Evolutionary conservation across 2,797 vertebrate species (phyloP).

Genomic region (Dicrostonyx torquatus): DNA sequence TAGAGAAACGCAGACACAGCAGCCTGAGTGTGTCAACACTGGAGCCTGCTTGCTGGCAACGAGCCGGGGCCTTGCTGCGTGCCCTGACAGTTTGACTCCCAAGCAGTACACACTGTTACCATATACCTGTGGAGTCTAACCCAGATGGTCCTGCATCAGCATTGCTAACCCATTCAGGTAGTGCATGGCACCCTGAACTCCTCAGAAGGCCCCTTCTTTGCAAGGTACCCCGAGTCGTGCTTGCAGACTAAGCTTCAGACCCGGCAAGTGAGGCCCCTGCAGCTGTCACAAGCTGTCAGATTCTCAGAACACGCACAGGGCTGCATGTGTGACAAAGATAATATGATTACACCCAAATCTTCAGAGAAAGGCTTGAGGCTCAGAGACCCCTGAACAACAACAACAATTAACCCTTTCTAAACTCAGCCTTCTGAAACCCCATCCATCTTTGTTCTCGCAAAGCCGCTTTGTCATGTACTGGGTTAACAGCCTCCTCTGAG

Average conservation of each 20-base stretch:
- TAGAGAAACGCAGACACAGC: neutral
- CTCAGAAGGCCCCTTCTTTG: neutral
- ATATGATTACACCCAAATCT: neutral
- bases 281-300: neutral
- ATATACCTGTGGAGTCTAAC: rapidly evolving
- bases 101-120: rapidly evolving
- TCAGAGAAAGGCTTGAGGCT: neutral
- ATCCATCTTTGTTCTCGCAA: neutral
- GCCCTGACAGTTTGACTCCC: neutral
- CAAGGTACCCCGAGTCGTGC: neutral
- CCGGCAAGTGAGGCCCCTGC: neutral
- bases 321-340: too few relatives aligned
- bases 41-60: neutral
- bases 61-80: neutral
- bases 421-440: neutral
- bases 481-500: too few relatives aligned
- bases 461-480: too few relatives aligned
- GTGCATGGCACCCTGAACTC: rapidly evolving
- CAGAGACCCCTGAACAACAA: neutral
- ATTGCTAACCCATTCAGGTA: rapidly evolving
- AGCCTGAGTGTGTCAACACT: neutral
- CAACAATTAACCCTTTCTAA: neutral
- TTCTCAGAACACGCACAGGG: neutral
- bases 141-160: rapidly evolving
- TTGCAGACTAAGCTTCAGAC: neutral